These are phyloP conservation scores for Asarcornis scutulata DNA, from an alignment of 2,113 vertebrate genomes.

Conservation along the genomic window DNA sequence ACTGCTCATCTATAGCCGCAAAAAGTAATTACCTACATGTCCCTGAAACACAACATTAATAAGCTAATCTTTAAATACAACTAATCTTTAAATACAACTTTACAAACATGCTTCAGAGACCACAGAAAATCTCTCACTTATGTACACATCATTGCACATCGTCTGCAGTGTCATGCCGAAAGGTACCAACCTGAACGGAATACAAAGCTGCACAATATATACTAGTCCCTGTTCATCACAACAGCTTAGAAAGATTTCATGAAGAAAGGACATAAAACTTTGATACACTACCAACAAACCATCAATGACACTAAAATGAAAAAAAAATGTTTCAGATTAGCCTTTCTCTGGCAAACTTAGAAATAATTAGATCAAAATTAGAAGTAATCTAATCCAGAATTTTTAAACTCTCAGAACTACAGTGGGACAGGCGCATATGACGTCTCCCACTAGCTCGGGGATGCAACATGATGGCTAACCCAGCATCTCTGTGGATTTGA, in stretches of 20 bases:
- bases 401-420: background rate
- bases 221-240: background rate
- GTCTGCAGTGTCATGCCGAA: background rate
- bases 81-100: constrained; percentile 33
- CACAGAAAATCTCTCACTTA: constrained; percentile 27
- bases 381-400: background rate
- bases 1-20: constrained; percentile 36
- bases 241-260: background rate
- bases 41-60: constrained; percentile 68
- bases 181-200: background rate
- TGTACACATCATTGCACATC: background rate
- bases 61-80: constrained; percentile 68
- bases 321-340: background rate
- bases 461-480: background rate
- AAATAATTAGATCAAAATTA: background rate
- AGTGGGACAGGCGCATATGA: background rate
- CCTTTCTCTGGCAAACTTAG: background rate
- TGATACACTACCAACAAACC: background rate
- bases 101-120: constrained; percentile 56
- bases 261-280: background rate
- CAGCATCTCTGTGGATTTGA: background rate
- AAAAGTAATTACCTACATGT: constrained; percentile 70
- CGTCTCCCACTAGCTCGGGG: background rate
- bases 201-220: background rate
- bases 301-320: background rate